phyloP scores from a whole-genome alignment of 1,140 invertebrate genomes.

The Helicoverpa zea region DNA sequence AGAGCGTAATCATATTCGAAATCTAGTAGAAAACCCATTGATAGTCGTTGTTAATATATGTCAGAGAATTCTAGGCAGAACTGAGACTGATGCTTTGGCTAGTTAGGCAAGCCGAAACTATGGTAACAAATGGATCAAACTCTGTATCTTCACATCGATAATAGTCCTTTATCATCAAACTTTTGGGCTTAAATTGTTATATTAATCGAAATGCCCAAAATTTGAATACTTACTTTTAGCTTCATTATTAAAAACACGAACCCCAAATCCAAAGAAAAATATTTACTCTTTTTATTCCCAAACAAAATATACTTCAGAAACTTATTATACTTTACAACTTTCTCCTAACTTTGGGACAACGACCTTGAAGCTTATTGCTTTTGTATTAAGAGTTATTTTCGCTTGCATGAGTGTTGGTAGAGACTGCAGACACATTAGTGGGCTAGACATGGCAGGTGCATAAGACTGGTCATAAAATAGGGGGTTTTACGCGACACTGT shows the following conservation, averaged over 20 bases:
- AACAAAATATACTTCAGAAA: slow-evolving; percentile 15
- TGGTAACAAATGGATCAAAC: no score
- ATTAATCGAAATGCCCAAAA: not conserved
- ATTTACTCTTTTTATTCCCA: no score
- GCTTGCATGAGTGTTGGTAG: not conserved
- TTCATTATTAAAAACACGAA: not conserved
- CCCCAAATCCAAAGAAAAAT: not conserved
- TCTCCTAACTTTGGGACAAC: not conserved
- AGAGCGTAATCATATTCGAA: no score
- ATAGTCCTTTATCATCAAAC: no score
- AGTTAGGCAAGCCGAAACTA: no score
- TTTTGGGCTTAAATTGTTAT: not conserved
- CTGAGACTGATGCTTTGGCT: no score
- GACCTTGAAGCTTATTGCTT: not conserved
- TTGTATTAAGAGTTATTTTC: not conserved
- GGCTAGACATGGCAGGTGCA: slow-evolving; percentile 29
- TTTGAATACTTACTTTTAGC: not conserved
- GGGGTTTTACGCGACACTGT: slow-evolving; percentile 19
- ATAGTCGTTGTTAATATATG: no score
- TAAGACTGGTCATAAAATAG: slow-evolving; percentile 14
- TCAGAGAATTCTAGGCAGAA: no score
- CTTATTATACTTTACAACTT: not conserved
- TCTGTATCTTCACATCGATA: no score
- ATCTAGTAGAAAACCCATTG: no score
- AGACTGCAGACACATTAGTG: slow-evolving; percentile 39